Conservation (phyloP, 2,113 vertebrate species). For the Okapia johnstoni region DNA sequence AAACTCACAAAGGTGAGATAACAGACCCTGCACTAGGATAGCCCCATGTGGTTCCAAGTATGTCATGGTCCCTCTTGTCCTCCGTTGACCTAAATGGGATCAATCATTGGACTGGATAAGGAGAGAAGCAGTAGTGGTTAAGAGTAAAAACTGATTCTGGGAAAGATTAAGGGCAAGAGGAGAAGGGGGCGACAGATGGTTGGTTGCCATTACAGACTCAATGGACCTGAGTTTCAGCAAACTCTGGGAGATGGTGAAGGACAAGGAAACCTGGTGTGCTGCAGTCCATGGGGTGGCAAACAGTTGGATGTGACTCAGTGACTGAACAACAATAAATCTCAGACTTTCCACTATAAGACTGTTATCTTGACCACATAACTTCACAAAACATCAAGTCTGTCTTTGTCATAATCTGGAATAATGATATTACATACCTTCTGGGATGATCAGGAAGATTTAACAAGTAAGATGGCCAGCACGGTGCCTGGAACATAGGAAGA, state of each 20-base stretch:
- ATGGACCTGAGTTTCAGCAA: background rate
- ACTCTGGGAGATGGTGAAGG: background rate
- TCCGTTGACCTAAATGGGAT: background rate
- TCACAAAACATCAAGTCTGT: background rate
- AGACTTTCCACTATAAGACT: background rate
- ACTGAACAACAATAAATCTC: background rate
- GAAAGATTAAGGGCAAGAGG: background rate
- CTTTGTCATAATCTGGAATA: background rate
- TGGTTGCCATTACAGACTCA: background rate
- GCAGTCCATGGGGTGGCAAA: background rate
- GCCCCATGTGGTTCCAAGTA: background rate
- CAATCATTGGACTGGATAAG: background rate
- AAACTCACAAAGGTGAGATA: background rate
- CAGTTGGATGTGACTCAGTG: rapidly evolving
- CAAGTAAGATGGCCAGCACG: background rate
- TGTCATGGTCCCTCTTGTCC: background rate
- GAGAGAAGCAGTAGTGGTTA: background rate
- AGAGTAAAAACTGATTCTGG: background rate
- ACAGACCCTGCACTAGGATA: background rate
- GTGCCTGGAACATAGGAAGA: background rate
- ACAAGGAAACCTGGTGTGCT: background rate
- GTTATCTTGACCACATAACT: background rate
- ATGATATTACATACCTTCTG: background rate
- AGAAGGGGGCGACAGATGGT: background rate
- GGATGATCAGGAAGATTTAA: background rate